Evolutionary conservation across 2,888 invertebrate genomes (phyloP).

Genomic region (Cremastinae sp.): DNA sequence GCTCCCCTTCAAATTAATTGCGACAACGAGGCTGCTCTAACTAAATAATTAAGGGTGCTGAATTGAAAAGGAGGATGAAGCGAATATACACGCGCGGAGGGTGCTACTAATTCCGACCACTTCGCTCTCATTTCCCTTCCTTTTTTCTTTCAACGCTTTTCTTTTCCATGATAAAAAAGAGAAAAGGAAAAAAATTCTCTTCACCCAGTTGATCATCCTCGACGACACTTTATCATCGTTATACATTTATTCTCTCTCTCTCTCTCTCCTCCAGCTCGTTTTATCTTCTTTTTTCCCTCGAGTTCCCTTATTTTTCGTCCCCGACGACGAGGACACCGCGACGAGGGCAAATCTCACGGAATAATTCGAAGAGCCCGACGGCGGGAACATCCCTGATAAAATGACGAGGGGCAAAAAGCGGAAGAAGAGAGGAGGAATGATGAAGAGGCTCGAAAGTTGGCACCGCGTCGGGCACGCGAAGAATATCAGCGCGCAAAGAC

Average conservation of each 20-base stretch:
- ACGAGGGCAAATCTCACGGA: conserved; percentile 43
- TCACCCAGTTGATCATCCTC: conserved; percentile 21
- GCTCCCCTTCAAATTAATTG: conserved; percentile 37
- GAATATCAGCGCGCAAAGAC: conserved; percentile 14
- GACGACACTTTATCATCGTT: not conserved
- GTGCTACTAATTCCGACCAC: conserved; percentile 38
- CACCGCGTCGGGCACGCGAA: conserved; percentile 52
- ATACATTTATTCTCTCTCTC: conserved; percentile 24
- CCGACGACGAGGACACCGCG: conserved; percentile 18
- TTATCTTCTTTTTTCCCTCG: conserved; percentile 41
- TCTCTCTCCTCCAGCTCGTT: conserved; percentile 50
- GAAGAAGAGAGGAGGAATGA: conserved; percentile 14
- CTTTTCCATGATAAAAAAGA: too few relatives aligned
- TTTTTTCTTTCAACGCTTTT: conserved; percentile 43
- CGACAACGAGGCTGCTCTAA: conserved; percentile 8
- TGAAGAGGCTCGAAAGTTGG: conserved; percentile 46
- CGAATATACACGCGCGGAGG: not conserved
- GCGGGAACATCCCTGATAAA: conserved; percentile 47
- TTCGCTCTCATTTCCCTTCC: conserved; percentile 37
- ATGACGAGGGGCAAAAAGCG: conserved; percentile 13
- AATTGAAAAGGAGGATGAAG: not conserved
- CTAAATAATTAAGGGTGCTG: conserved; percentile 34
- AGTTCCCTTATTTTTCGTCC: conserved; percentile 34
- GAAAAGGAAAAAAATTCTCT: conserved; percentile 29
- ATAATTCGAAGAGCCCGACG: conserved; percentile 52